These are phyloP conservation scores for Charadrius vociferus DNA, from an alignment of 2,113 vertebrate species.

Conservation along the genomic window DNA sequence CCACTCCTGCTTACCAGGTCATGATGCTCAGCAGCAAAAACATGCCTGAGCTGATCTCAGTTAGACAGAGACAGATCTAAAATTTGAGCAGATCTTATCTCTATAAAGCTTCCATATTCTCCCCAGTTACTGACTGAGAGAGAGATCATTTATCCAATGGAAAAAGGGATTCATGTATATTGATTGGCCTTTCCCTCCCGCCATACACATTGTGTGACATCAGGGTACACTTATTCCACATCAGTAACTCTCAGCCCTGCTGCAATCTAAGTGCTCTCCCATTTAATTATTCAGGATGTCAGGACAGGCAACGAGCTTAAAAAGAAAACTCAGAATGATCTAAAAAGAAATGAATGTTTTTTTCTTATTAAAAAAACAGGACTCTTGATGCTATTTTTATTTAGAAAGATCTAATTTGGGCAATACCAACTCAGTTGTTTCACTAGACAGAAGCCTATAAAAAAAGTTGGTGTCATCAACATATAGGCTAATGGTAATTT, in stretches of 20 bases:
- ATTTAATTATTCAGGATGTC: slow-evolving; percentile 33
- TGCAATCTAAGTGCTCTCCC: not conserved
- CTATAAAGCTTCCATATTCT: not conserved
- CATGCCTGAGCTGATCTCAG: not conserved
- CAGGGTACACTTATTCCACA: not conserved
- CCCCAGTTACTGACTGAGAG: not conserved
- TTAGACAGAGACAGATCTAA: not conserved
- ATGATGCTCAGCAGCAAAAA: not conserved
- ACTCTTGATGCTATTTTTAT: not conserved
- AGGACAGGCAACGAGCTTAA: not conserved
- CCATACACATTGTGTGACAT: not conserved
- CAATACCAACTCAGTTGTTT: not conserved
- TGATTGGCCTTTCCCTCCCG: not conserved
- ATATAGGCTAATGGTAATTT: not conserved
- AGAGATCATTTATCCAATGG: not conserved
- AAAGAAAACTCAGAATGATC: not conserved
- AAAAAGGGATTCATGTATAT: slow-evolving; percentile 34
- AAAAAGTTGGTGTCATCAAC: slow-evolving; percentile 15
- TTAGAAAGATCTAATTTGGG: not conserved
- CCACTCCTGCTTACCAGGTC: not conserved
- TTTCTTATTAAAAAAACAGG: not conserved
- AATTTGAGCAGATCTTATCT: not conserved
- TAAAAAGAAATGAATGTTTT: not conserved
- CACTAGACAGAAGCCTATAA: not conserved
- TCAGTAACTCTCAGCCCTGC: not conserved